phyloP scores from a whole-genome alignment of 92 coral and sea anemone species.

The Zoanthus solanderi region DNA sequence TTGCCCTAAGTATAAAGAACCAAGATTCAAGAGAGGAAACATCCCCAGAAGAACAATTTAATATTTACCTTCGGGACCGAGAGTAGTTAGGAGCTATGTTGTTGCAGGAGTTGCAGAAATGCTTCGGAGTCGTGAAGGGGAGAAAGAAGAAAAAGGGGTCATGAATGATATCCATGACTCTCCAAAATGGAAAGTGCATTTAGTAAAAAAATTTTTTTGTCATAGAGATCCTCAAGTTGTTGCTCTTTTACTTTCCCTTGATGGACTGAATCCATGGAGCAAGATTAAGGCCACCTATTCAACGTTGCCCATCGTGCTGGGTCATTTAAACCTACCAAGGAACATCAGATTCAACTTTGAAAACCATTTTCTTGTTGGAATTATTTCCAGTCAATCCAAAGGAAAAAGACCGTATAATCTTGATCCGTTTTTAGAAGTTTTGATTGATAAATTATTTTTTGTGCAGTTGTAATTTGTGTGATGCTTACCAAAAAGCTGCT shows the following conservation, averaged over 20 bases:
- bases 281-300: conserved; percentile 1
- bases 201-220: background rate
- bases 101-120: background rate
- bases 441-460: background rate
- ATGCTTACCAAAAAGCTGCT: background rate
- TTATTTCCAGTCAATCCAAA: background rate
- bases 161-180: background rate
- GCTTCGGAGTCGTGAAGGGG: background rate
- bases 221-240: background rate
- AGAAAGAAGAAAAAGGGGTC: background rate
- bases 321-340: background rate
- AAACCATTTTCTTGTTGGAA: background rate
- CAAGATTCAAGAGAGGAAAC: background rate
- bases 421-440: background rate
- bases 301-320: background rate
- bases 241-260: background rate
- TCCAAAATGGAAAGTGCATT: background rate
- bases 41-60: background rate
- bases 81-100: background rate
- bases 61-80: background rate
- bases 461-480: background rate
- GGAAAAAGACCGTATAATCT: background rate
- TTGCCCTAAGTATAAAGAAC: background rate
- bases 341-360: background rate
- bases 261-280: conserved; percentile 20